Evolutionary conservation across 2,113 vertebrate genomes (phyloP).

Genomic region (Struthidea cinerea): DNA sequence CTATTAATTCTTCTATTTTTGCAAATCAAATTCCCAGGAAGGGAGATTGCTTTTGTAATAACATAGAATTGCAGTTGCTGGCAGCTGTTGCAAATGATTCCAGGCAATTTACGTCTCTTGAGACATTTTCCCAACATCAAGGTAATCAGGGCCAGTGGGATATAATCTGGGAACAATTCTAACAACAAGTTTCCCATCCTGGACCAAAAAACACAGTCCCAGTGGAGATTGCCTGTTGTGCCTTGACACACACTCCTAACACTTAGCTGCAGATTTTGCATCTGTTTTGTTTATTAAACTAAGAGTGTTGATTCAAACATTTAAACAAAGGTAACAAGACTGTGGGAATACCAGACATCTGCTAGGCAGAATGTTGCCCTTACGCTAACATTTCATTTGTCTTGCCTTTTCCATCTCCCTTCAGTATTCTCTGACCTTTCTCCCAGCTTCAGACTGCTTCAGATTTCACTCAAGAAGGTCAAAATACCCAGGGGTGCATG

Average conservation of each 20-base stretch:
- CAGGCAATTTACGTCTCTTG: constrained; percentile 40
- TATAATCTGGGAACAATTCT: constrained; percentile 52
- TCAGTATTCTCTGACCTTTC: neutral
- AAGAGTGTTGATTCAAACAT: neutral
- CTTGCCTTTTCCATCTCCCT: neutral
- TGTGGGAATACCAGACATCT: neutral
- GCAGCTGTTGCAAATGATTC: constrained; percentile 66
- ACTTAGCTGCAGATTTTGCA: neutral
- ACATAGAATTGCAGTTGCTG: constrained; percentile 48
- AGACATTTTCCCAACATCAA: constrained; percentile 59
- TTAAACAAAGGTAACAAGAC: constrained; percentile 16
- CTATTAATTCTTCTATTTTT: constrained; percentile 59
- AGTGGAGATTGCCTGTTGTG: neutral
- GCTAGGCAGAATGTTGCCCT: neutral
- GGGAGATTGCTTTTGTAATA: constrained; percentile 65
- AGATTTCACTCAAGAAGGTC: neutral
- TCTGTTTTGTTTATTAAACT: constrained; percentile 41
- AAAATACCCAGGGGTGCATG: neutral
- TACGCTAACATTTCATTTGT: neutral
- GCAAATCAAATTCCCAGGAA: constrained; percentile 53
- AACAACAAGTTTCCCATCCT: constrained; percentile 39
- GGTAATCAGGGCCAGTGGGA: constrained; percentile 62
- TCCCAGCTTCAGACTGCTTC: neutral
- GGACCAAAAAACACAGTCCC: constrained; percentile 17
- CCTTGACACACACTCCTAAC: neutral